A percentile compares a stretch with the other conserved stretches of the same genome.
Conservation (phyloP, 2,888 invertebrate genomes). For the Nebria salina region DNA sequence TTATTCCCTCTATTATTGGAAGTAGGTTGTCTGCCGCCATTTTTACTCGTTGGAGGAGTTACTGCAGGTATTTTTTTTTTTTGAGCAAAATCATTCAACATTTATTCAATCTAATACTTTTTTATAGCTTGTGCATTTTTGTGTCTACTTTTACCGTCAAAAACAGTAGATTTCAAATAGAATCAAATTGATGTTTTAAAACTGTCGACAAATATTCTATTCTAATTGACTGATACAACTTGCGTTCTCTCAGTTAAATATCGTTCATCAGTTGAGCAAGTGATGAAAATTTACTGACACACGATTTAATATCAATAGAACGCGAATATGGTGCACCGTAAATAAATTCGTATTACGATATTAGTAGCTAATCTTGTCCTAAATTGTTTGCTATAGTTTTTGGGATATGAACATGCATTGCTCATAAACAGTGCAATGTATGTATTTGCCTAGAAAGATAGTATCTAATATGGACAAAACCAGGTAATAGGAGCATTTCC, state of each 20-base stretch:
- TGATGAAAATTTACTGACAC: no score
- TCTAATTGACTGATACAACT: background rate
- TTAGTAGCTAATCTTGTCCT: background rate
- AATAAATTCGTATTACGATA: background rate
- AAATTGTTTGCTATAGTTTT: background rate
- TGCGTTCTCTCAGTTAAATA: no score
- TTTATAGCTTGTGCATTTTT: slow-evolving; percentile 32
- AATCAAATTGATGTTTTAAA: slow-evolving; percentile 4
- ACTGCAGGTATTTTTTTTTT: slow-evolving; percentile 63
- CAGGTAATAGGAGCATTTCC: background rate
- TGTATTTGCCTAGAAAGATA: background rate
- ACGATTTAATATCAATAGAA: no score
- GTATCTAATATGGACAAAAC: background rate
- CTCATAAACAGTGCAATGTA: background rate
- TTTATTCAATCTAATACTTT: slow-evolving; percentile 7
- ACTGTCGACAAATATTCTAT: slow-evolving; percentile 9
- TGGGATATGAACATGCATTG: background rate
- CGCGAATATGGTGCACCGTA: background rate
- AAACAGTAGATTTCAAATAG: slow-evolving; percentile 33
- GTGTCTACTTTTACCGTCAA: slow-evolving; percentile 36
- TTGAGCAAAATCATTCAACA: background rate
- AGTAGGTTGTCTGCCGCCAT: slow-evolving; percentile 73
- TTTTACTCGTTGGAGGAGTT: slow-evolving; percentile 69
- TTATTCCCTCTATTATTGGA: slow-evolving; percentile 71
- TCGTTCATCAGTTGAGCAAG: no score